Evolutionary conservation across 2,113 vertebrate genomes (phyloP).

Genomic region (Tupaia tana): DNA sequence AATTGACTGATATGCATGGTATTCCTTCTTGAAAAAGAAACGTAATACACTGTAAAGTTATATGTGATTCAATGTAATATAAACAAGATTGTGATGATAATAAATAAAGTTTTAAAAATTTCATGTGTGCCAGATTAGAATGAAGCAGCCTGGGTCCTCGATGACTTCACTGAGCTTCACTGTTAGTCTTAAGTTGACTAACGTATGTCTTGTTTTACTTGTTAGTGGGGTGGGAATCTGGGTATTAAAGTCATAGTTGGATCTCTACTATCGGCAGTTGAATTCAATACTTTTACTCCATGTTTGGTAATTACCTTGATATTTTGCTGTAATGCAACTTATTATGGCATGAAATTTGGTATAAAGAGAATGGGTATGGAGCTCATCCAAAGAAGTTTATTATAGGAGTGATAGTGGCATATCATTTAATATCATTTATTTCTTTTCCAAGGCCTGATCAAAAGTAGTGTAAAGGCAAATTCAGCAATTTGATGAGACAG

Average conservation of each 20-base stretch:
- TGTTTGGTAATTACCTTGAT: neutral
- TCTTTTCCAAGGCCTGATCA: neutral
- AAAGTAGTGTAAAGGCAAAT: neutral
- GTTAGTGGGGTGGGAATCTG: neutral
- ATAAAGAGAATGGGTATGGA: constrained; percentile 37
- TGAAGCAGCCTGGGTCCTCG: neutral
- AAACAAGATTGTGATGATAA: too few relatives aligned
- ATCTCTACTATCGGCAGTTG: neutral
- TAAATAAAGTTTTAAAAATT: too few relatives aligned
- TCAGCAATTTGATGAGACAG: neutral
- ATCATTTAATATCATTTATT: constrained; percentile 38
- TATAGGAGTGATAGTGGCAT: neutral
- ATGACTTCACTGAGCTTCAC: neutral
- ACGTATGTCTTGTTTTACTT: neutral
- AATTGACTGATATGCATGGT: too few relatives aligned
- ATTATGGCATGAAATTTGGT: neutral
- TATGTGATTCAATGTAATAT: too few relatives aligned
- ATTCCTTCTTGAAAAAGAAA: too few relatives aligned
- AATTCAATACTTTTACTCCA: neutral
- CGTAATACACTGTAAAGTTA: too few relatives aligned
- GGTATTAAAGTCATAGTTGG: neutral
- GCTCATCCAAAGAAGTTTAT: constrained; percentile 30
- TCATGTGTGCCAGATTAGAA: neutral
- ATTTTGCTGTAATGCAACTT: neutral
- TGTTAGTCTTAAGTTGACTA: constrained; percentile 5